These are phyloP conservation scores for Aptenodytes forsteri DNA, from an alignment of 2,113 vertebrate species.

Conservation along the genomic window DNA sequence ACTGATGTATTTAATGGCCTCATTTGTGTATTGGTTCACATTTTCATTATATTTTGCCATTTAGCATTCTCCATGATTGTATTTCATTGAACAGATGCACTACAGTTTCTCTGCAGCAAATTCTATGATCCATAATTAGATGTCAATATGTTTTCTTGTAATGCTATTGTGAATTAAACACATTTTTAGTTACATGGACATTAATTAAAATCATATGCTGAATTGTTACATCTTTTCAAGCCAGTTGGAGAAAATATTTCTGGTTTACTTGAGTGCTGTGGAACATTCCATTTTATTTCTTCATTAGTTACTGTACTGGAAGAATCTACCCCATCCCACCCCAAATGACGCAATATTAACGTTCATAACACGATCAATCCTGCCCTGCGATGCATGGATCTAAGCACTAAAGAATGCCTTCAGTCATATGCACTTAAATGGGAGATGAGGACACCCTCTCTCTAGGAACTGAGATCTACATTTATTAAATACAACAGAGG, in stretches of 20 bases:
- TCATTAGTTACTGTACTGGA: conserved; percentile 21
- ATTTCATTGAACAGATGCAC: conserved; percentile 83
- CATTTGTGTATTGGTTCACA: conserved; percentile 77
- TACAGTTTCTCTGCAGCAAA: conserved; percentile 75
- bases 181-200: conserved; percentile 83
- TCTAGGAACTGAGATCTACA: neutral
- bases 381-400: neutral
- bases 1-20: conserved; percentile 68
- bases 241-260: conserved; percentile 77
- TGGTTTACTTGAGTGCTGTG: conserved; percentile 70
- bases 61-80: conserved; percentile 75
- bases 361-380: neutral
- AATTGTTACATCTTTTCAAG: conserved; percentile 79
- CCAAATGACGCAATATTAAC: neutral
- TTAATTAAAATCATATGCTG: conserved; percentile 82
- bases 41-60: conserved; percentile 77
- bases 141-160: conserved; percentile 81
- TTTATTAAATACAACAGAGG: neutral
- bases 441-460: neutral
- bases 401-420: neutral
- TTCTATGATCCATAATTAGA: conserved; percentile 83
- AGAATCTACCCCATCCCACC: neutral
- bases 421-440: neutral
- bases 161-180: conserved; percentile 79
- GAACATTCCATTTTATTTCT: conserved; percentile 67